Evolutionary conservation across 2,797 vertebrate species (phyloP).

Genomic region (Hyperoplus lanceolatus): DNA sequence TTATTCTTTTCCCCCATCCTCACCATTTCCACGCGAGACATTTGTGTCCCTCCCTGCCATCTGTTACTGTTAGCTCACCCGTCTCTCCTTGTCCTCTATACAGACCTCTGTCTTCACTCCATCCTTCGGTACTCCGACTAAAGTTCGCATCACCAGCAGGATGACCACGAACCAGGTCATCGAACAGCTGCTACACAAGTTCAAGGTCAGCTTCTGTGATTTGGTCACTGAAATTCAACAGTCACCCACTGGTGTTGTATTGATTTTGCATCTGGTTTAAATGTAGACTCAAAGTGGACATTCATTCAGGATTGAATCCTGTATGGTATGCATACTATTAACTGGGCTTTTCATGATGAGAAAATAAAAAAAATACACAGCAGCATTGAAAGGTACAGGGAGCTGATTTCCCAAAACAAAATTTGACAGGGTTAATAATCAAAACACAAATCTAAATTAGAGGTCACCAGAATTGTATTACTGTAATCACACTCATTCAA

Average conservation of each 20-base stretch:
- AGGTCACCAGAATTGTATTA: neutral
- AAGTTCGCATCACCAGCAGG: slow-evolving; percentile 90
- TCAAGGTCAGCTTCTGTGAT: slow-evolving; percentile 86
- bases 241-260: neutral
- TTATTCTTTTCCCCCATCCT: neutral
- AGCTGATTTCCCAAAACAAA: neutral
- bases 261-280: neutral
- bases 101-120: slow-evolving; percentile 96
- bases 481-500: too few species aligned
- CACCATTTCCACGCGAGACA: neutral
- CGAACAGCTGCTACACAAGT: slow-evolving; percentile 92
- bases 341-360: neutral
- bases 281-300: neutral
- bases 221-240: neutral
- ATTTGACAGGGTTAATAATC: too few species aligned
- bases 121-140: slow-evolving; percentile 90
- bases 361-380: neutral
- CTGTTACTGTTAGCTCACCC: neutral
- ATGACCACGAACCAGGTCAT: slow-evolving; percentile 94
- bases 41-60: neutral
- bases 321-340: neutral
- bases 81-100: slow-evolving; percentile 3
- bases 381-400: neutral
- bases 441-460: neutral
- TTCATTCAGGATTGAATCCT: neutral